Evolutionary conservation across 2,113 vertebrate genomes (phyloP), one percentile per base, ranked within the genome.

Genomic region (Accipiter cooperii): DNA sequence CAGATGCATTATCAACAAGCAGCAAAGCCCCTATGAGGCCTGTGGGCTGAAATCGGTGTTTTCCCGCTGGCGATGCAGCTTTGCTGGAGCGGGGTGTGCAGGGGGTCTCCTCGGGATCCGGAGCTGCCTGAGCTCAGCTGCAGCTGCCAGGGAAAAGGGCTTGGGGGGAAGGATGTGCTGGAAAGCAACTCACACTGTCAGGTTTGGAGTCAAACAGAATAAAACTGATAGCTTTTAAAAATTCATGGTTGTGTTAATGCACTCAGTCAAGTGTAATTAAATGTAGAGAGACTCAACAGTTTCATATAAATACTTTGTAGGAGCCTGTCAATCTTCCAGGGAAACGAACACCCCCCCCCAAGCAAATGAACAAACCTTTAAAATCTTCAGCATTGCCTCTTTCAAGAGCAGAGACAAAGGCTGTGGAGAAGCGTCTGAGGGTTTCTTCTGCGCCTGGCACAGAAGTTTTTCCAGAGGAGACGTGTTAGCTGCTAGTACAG

Each of bases 201-300:
- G 65, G 15, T 71, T 65, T 69, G 70, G 61, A 91, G 69, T 79
- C 70, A 82, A 83, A 93, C 71, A 51, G 46, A 66, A 66, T 66
- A 66, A 83, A 91, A 84, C 17, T 24, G 84, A 47, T 86, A n/a
- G 49, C 17, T 89, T 75, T 89, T 52, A 79, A 79, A 89, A 89
- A 89, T 93, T 52, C 63, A 15, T 42, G 71, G 20, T 51, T 63
- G 84, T 76, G 57, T 76, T 87, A 86, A 86, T 29, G 71, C 73
- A 63, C 57, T 79, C 76, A 57, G 77, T 57, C 57, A n/a, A 66
- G 81, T 58, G 81, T 91, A 91, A 96, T 95, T 89, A 89, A 66
- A 80, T 33, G 52, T 38, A 57, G 81, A 79, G 71, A 71, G 33
- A 58, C 42, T 90, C 90, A 36, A 61, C 49, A 34, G 75, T 36